Conservation (phyloP, 2,113 vertebrate species). For the Rhea pennata region DNA sequence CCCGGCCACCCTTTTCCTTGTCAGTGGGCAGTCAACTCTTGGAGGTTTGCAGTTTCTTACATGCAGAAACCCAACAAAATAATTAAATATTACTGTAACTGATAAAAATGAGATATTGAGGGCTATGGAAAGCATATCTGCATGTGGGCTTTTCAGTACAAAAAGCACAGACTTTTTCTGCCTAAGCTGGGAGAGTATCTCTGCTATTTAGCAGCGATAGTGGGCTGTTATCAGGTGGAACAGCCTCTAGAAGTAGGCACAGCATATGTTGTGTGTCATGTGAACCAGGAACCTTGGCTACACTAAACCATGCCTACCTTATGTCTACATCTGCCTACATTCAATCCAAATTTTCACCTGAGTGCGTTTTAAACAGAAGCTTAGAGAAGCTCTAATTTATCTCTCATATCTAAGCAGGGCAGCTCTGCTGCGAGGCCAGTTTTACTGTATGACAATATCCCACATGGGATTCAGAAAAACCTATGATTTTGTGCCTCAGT, state of each 20-base stretch:
- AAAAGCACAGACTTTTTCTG: not conserved
- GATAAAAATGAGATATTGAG: not conserved
- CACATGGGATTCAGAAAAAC: not conserved
- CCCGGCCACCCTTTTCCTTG: not conserved
- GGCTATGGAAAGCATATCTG: not conserved
- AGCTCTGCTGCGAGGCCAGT: not conserved
- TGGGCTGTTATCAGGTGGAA: not conserved
- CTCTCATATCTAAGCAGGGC: not conserved
- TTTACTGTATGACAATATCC: not conserved
- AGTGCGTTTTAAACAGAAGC: not conserved
- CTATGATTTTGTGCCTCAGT: not conserved
- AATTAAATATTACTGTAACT: not conserved
- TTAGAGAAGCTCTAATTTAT: not conserved
- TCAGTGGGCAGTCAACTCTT: not conserved
- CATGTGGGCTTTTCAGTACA: not conserved
- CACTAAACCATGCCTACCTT: not conserved
- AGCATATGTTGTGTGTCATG: not conserved
- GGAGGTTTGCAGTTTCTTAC: not conserved
- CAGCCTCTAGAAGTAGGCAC: slow-evolving; percentile 14
- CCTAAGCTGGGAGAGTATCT: not conserved
- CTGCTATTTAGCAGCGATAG: not conserved
- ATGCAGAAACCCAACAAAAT: not conserved
- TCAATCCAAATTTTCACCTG: not conserved
- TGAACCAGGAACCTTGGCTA: not conserved
- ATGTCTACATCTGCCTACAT: not conserved